These are phyloP conservation scores for Bagarius yarrelli DNA, from an alignment of 2,113 vertebrate genomes.

Conservation along the genomic window DNA sequence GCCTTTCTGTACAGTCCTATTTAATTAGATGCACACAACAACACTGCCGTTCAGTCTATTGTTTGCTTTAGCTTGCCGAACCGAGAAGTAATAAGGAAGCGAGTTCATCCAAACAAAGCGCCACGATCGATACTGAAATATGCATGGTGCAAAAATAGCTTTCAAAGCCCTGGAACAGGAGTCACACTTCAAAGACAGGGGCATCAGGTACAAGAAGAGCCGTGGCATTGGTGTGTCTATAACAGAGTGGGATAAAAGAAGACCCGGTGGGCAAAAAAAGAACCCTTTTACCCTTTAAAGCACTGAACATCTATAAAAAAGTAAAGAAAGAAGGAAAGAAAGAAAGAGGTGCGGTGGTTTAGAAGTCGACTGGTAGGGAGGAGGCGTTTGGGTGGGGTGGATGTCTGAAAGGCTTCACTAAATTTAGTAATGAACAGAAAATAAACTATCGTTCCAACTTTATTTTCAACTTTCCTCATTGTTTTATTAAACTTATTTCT, in stretches of 20 bases:
- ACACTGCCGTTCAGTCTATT: conserved; percentile 5
- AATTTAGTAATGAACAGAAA: conserved; percentile 47
- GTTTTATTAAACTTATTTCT: no score
- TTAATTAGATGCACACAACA: conserved; percentile 15
- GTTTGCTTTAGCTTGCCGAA: conserved; percentile 7
- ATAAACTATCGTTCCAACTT: conserved; percentile 28
- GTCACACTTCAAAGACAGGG: conserved; percentile 43
- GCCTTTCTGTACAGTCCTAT: not conserved
- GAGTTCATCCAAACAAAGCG: conserved; percentile 69
- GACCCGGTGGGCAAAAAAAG: conserved; percentile 68
- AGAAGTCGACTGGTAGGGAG: conserved; percentile 65
- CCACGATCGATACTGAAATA: conserved; percentile 70
- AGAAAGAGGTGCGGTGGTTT: conserved; percentile 53
- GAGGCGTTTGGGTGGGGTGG: conserved; percentile 72
- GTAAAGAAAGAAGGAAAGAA: not conserved
- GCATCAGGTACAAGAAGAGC: conserved; percentile 34
- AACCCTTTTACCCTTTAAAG: conserved; percentile 65
- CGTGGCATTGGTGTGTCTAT: conserved; percentile 70
- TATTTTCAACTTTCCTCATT: conserved; percentile 16
- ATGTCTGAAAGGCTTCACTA: conserved; percentile 75
- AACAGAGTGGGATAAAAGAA: conserved; percentile 74
- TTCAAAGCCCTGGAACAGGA: conserved; percentile 71
- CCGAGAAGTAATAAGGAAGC: conserved; percentile 58
- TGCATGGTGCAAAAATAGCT: conserved; percentile 75
- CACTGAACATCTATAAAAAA: conserved; percentile 57